A percentile compares a stretch with the other conserved stretches of the same genome.
These are phyloP conservation scores for Urosaurus nigricauda DNA, from an alignment of 2,797 vertebrate species.

Conservation along the genomic window DNA sequence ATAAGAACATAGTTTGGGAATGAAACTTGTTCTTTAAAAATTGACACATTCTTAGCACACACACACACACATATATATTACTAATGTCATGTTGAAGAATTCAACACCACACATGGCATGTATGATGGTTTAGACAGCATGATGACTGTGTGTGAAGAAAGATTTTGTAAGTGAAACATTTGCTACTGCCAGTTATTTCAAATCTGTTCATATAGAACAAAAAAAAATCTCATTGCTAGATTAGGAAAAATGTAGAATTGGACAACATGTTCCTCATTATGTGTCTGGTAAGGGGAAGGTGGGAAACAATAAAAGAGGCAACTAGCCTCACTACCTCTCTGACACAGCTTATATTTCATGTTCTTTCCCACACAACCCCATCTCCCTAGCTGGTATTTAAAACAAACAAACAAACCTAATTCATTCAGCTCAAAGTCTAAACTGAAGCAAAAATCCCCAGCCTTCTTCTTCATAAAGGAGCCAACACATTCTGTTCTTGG, in stretches of 20 bases:
- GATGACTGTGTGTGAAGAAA: conserved; percentile 6
- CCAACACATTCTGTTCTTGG: background rate
- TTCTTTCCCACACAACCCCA: background rate
- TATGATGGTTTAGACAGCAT: background rate
- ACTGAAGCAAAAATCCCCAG: background rate
- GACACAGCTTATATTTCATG: background rate
- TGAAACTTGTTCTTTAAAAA: background rate
- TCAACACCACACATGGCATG: conserved; percentile 1
- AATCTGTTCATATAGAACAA: conserved; percentile 19
- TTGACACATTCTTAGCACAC: background rate
- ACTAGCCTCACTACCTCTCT: background rate
- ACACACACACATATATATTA: background rate
- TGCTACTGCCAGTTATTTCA: background rate
- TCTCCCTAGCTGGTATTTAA: background rate
- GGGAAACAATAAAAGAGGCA: background rate
- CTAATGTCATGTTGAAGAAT: background rate
- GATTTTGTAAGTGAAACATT: conserved; percentile 8
- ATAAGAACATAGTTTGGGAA: background rate
- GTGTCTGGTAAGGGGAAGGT: background rate
- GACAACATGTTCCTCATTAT: background rate
- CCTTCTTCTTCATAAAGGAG: background rate
- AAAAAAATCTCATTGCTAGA: background rate
- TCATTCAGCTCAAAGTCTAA: background rate
- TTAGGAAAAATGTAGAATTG: conserved; percentile 6
- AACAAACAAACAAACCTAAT: background rate